A percentile compares a stretch with the other conserved stretches of the same genome.
These are phyloP conservation scores for Sycobia sp. DNA, from an alignment of 1,140 invertebrate genomes.

Conservation along the genomic window DNA sequence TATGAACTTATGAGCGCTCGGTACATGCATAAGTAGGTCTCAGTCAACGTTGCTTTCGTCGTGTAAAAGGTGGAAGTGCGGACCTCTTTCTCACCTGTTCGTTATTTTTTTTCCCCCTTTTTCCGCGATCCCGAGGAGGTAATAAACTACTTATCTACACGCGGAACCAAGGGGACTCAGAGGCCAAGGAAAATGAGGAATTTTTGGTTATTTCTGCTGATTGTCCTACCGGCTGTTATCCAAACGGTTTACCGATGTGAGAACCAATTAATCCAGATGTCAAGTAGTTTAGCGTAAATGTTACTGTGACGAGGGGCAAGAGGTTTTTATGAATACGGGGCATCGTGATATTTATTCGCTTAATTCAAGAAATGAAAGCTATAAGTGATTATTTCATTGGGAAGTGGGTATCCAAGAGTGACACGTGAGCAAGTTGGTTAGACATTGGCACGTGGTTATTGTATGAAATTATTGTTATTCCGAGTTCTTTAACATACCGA, in stretches of 20 bases:
- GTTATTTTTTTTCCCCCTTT: neutral
- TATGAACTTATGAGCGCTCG: too few relatives aligned
- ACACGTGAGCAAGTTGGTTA: conserved; percentile 26
- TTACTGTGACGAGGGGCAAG: neutral
- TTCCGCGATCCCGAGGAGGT: neutral
- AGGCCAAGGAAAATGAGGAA: conserved; percentile 60
- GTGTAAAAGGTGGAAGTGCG: too few relatives aligned
- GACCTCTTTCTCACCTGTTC: neutral
- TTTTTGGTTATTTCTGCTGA: conserved; percentile 63
- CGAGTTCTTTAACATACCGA: neutral
- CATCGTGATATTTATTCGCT: too few relatives aligned
- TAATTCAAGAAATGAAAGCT: neutral
- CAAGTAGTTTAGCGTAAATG: neutral
- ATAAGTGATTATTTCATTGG: conserved; percentile 26
- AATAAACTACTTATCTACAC: neutral
- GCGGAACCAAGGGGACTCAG: neutral
- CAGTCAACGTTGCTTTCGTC: too few relatives aligned
- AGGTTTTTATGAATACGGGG: too few relatives aligned
- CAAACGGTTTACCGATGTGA: conserved; percentile 65
- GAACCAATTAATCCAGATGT: conserved; percentile 15
- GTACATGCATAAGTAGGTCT: conserved; percentile 7
- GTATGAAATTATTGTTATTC: conserved; percentile 24
- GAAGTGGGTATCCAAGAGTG: neutral
- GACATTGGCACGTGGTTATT: conserved; percentile 10
- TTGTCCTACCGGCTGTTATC: conserved; percentile 65